These are phyloP conservation scores for Pelobates cultripes DNA, from an alignment of 2,797 vertebrate species.

Conservation along the genomic window DNA sequence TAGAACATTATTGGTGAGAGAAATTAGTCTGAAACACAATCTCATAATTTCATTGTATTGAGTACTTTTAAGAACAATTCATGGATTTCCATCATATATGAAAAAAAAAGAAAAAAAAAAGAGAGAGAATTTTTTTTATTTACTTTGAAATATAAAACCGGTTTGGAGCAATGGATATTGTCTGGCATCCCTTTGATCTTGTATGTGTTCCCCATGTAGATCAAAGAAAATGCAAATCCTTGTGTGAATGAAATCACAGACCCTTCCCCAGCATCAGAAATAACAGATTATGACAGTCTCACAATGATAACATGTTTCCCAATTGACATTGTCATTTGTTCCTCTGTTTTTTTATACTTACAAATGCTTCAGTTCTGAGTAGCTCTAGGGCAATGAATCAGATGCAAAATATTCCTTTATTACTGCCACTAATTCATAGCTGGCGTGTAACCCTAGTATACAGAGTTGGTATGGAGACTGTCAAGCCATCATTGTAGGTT, in stretches of 20 bases:
- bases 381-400: neutral
- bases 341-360: neutral
- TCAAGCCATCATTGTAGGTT: too few species aligned
- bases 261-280: neutral
- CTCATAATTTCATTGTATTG: neutral
- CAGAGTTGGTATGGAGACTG: too few species aligned
- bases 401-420: too few species aligned
- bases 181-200: neutral
- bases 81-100: neutral
- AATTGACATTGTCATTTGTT: neutral
- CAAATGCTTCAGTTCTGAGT: neutral
- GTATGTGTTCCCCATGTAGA: neutral
- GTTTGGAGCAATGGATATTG: neutral
- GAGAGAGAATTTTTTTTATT: too few species aligned
- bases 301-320: neutral
- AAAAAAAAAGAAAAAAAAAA: neutral
- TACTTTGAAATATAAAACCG: constrained; percentile 1
- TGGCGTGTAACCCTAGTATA: too few species aligned
- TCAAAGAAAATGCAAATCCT: neutral
- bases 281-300: neutral
- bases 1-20: neutral
- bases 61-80: neutral
- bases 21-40: neutral
- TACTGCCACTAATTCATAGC: too few species aligned
- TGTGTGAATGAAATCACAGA: neutral